A percentile compares a stretch with the other conserved stretches of the same genome.
phyloP scores from a whole-genome alignment of 1,140 invertebrate species.

The Drosophila orosa region DNA sequence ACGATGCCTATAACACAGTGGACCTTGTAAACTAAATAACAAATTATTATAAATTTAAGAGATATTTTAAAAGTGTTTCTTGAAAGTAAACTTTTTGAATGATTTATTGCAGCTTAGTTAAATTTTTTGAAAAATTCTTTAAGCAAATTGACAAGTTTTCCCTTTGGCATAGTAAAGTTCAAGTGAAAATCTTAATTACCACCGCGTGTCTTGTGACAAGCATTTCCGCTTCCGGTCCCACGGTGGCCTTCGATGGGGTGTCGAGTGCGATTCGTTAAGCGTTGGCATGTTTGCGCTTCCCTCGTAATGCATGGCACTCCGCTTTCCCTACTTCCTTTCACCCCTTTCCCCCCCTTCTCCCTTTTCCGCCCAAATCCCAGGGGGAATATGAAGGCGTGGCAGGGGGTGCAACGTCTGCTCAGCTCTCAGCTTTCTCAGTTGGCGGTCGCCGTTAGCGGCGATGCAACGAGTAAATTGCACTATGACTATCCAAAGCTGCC shows the following conservation, averaged over 20 bases:
- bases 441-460: slow-evolving; percentile 52
- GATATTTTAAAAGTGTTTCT: no score
- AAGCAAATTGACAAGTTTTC: background rate
- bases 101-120: background rate
- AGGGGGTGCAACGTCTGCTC: slow-evolving; percentile 9
- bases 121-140: background rate
- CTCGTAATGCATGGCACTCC: slow-evolving; percentile 48
- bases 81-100: background rate
- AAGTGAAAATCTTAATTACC: slow-evolving; percentile 14
- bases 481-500: slow-evolving; percentile 52
- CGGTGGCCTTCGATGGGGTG: slow-evolving; percentile 3
- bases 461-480: slow-evolving; percentile 60
- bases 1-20: slow-evolving; percentile 8
- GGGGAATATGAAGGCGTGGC: background rate
- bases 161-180: background rate
- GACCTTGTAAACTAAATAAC: no score
- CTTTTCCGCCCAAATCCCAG: slow-evolving; percentile 6
- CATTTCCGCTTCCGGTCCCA: slow-evolving; percentile 17
- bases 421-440: slow-evolving; percentile 35
- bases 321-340: background rate
- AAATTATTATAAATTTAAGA: background rate
- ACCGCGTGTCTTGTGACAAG: slow-evolving; percentile 8
- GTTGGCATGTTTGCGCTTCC: slow-evolving; percentile 66
- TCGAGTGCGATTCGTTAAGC: slow-evolving; percentile 52
- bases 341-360: background rate